Percentiles rank a stretch among this genome's conserved stretches.
Conservation (phyloP, 1,140 invertebrate species). For the Atta cephalotes region DNA sequence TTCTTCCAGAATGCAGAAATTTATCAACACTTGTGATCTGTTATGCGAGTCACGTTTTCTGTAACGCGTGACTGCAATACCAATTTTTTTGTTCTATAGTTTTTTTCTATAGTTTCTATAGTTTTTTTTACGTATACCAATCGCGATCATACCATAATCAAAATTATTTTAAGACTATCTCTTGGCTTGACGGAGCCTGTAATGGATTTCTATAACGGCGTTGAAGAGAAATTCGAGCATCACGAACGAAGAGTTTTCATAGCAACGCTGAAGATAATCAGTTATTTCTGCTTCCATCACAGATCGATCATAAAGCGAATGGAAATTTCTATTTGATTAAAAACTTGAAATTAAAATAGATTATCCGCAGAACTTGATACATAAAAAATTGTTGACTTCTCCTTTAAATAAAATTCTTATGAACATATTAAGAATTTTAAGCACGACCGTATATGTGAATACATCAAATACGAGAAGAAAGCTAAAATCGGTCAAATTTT, state of each 20-base stretch:
- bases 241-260: background rate
- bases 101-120: too few species aligned
- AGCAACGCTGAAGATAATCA: conserved; percentile 6
- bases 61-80: conserved; percentile 67
- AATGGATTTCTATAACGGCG: conserved; percentile 39
- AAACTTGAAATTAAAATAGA: conserved; percentile 37
- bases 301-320: conserved; percentile 1
- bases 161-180: conserved; percentile 67
- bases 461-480: too few species aligned
- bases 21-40: conserved; percentile 28
- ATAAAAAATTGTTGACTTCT: background rate
- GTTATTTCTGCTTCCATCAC: conserved; percentile 27
- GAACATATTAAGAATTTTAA: too few species aligned
- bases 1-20: background rate
- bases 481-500: too few species aligned
- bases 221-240: conserved; percentile 22
- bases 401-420: background rate
- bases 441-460: too few species aligned
- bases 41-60: conserved; percentile 66
- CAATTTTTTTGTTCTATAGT: background rate
- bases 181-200: background rate
- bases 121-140: background rate
- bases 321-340: conserved; percentile 35
- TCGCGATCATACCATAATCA: conserved; percentile 32
- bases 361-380: background rate